Evolutionary conservation across 2,797 vertebrate species (phyloP).

Genomic region (Myotis vivesi): DNA sequence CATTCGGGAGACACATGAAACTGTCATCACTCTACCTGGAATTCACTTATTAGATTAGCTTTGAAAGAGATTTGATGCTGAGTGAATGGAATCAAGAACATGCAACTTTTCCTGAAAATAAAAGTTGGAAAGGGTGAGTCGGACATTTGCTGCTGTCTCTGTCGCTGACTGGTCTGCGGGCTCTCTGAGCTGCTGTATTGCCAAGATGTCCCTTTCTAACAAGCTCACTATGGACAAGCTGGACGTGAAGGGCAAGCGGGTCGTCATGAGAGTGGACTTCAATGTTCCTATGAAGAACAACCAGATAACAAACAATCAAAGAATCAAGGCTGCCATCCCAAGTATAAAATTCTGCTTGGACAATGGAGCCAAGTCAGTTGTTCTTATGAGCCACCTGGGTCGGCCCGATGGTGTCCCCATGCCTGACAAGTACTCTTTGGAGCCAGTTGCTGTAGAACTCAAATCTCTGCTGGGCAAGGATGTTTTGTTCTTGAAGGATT

Average conservation of each 20-base stretch:
- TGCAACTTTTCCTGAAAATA: conserved; percentile 17
- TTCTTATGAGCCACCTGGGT: conserved; percentile 98
- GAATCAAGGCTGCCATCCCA: conserved; percentile 96
- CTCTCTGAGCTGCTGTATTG: no score
- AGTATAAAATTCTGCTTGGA: conserved; percentile 96
- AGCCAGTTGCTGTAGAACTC: conserved; percentile 92
- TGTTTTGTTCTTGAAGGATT: conserved; percentile 95
- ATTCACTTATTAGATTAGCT: conserved; percentile 25
- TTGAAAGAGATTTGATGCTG: background rate
- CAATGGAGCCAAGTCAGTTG: conserved; percentile 93
- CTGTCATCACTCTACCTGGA: background rate
- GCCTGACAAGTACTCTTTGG: conserved; percentile 97
- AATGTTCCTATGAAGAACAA: no score
- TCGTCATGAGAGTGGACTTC: no score
- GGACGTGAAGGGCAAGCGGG: no score
- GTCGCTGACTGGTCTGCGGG: no score
- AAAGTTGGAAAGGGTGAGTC: conserved; percentile 4
- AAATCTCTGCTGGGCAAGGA: conserved; percentile 92
- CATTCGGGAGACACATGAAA: background rate
- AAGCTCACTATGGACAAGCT: no score
- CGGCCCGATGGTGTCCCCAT: conserved; percentile 93
- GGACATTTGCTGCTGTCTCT: no score
- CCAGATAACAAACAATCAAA: conserved; percentile 62
- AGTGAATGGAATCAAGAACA: background rate
- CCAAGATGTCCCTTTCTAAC: no score